phyloP scores from a whole-genome alignment of 1,140 invertebrate genomes.

The Drosophila pectinifera region DNA sequence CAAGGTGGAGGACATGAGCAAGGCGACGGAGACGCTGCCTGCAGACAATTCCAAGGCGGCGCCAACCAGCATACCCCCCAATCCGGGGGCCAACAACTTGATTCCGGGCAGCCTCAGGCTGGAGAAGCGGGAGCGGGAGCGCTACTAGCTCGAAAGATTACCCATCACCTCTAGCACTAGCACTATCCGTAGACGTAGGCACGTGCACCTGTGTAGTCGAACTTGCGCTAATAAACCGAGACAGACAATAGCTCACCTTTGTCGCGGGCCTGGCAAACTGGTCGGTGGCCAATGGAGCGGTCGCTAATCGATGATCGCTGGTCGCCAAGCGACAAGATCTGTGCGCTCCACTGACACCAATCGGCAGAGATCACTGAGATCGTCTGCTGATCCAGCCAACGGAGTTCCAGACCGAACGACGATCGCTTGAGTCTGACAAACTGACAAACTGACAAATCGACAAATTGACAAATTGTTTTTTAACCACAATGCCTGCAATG shows the following conservation, averaged over 20 bases:
- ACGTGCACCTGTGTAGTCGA: slow-evolving; percentile 61
- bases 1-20: slow-evolving; percentile 51
- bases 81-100: slow-evolving; percentile 9
- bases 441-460: slow-evolving; percentile 19
- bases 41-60: slow-evolving; percentile 26
- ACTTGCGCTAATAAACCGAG: slow-evolving; percentile 53
- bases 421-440: slow-evolving; percentile 9
- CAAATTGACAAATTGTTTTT: slow-evolving; percentile 21
- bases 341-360: slow-evolving; percentile 53
- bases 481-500: slow-evolving; percentile 12
- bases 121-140: slow-evolving; percentile 28
- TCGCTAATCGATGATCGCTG: slow-evolving; percentile 54
- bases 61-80: background rate
- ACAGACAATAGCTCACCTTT: slow-evolving; percentile 9
- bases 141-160: slow-evolving; percentile 35
- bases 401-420: slow-evolving; percentile 6
- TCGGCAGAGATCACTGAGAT: slow-evolving; percentile 34
- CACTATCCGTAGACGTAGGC: slow-evolving; percentile 47
- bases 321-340: slow-evolving; percentile 43
- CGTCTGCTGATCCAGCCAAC: slow-evolving; percentile 3
- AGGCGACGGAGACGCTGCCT: slow-evolving; percentile 21
- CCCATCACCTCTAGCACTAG: slow-evolving; percentile 14
- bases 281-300: slow-evolving; percentile 39
- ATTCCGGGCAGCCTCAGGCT: slow-evolving; percentile 33
- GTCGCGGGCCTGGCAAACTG: slow-evolving; percentile 19